These are phyloP conservation scores for Bombus ignitus DNA, from an alignment of 1,140 invertebrate species.

Conservation along the genomic window DNA sequence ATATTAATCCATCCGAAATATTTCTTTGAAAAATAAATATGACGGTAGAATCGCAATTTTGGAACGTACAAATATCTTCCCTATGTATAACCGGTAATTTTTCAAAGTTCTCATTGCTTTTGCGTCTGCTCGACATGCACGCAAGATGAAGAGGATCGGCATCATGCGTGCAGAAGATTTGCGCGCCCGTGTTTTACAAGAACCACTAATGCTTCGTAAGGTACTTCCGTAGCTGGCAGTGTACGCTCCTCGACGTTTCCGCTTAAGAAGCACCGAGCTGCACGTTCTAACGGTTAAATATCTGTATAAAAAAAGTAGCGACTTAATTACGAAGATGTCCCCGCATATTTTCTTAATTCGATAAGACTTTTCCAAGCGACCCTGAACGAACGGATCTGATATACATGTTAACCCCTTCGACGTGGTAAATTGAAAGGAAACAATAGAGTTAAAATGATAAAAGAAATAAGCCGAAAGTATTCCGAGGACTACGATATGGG, in stretches of 20 bases:
- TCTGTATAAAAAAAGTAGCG: conserved; percentile 60
- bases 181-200: conserved; percentile 6
- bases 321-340: conserved; percentile 66
- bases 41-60: not conserved
- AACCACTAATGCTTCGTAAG: conserved; percentile 43
- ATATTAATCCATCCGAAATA: not conserved
- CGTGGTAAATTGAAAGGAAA: not conserved
- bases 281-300: conserved; percentile 50
- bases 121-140: conserved; percentile 11
- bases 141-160: conserved; percentile 16
- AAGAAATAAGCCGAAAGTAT: not conserved
- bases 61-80: not conserved
- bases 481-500: not conserved
- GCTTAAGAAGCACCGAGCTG: conserved; percentile 45
- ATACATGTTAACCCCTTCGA: conserved; percentile 10
- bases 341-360: conserved; percentile 68
- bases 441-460: too few relatives aligned
- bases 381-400: conserved; percentile 24
- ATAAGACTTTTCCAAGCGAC: conserved; percentile 39
- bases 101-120: conserved; percentile 25
- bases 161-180: not conserved
- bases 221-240: conserved; percentile 40
- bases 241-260: conserved; percentile 45
- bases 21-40: not conserved
- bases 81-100: not conserved